Evolutionary conservation across 2,113 vertebrate genomes (phyloP), one percentile per base, ranked within the genome.

Genomic region (Phainopepla nitens): DNA sequence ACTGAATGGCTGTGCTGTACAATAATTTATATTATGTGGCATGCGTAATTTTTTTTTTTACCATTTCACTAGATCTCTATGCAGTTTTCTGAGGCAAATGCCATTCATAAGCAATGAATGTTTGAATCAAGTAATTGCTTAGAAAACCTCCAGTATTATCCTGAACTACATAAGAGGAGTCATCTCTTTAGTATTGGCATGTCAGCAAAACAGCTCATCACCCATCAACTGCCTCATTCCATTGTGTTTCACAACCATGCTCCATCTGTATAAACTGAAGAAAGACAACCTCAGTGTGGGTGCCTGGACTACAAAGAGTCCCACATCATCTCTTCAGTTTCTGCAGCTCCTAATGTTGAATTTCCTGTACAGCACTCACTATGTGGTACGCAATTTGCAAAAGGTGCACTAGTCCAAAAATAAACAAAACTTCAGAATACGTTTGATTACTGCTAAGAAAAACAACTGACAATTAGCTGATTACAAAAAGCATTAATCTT

Each of bases 131-230:
- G 3, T 45, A 92, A 82, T 77, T 93, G 50, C 69, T 73, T 31
- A 71, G 64, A 92, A 93, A 91, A 83, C 22, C 36, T 91, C 35
- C 33, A 69, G 31, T 8, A 21, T 91, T 80, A 47, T 17, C 33
- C 42, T 62, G 58, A 89, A 31, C n/a, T 70, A 5, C 3, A 24
- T 28, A 31, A 72, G 76, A 58, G 41, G 35, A 82, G 10, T 2
- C 15, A 7, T 65, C 22, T 29, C 35, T 58, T 65, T 35, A 10
- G 23, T 70, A 75, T 15, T 41, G 36, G 27, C 45, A 33, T 33
- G 23, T 87, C 91, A 96, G 82, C 88, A 96, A 47, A 95, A 79
- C 47, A 79, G 50, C 64, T 85, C 64, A 61, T 58, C 57, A 35
- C 39, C 44, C 31, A 42, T 39, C 60, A 72, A 86, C 33, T 65